These are phyloP conservation scores for Tapera naevia DNA, from an alignment of 2,797 vertebrate species.

Conservation along the genomic window DNA sequence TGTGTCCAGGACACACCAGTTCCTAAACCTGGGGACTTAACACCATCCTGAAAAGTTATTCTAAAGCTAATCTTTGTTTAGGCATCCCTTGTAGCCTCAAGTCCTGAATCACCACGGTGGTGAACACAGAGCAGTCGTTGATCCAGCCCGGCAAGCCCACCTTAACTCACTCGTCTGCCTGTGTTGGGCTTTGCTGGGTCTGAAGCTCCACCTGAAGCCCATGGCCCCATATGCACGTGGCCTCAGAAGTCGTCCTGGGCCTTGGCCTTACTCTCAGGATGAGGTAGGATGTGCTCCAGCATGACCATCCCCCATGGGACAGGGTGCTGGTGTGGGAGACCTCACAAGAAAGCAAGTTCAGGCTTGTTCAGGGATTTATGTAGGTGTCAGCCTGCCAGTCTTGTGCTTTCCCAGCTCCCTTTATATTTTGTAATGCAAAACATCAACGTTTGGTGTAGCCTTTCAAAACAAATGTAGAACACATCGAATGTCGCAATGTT, in stretches of 20 bases:
- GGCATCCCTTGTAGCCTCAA: not conserved
- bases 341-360: fast-evolving
- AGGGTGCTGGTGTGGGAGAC: not conserved
- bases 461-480: not conserved
- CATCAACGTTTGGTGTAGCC: not conserved
- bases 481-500: not conserved
- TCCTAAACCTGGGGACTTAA: not conserved
- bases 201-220: not conserved
- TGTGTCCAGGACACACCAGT: fast-evolving
- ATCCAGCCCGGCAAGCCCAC: not conserved
- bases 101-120: not conserved
- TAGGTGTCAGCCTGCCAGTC: not conserved
- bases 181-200: not conserved
- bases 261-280: not conserved
- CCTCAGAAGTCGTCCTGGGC: not conserved
- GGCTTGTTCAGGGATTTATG: not conserved
- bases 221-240: fast-evolving
- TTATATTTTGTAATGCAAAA: not conserved
- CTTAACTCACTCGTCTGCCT: not conserved
- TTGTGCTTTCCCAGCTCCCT: not conserved
- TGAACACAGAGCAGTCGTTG: not conserved
- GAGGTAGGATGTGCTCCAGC: not conserved
- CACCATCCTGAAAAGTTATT: not conserved
- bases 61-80: not conserved
- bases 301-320: fast-evolving